Conservation (phyloP, 1,140 invertebrate genomes). For the Akabosia matsudoensis region DNA sequence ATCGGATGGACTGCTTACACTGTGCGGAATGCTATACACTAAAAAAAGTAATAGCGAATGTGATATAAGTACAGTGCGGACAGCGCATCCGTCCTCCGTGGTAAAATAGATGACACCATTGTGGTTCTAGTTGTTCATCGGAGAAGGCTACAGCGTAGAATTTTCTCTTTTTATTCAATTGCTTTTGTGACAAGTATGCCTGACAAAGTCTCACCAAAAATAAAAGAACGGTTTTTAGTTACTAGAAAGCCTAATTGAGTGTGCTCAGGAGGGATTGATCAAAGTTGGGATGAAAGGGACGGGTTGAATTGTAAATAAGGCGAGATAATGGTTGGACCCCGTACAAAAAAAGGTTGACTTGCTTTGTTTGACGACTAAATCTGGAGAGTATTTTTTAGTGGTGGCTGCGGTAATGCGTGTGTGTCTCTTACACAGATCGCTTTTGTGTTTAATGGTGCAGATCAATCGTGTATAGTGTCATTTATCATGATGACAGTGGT, state of each 20-base stretch:
- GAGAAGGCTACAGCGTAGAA: background rate
- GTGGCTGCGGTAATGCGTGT: background rate
- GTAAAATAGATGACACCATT: background rate
- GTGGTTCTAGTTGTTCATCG: no score
- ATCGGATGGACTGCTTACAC: no score
- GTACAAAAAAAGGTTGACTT: no score
- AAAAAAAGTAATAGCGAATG: no score
- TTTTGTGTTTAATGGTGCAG: slow-evolving; percentile 16
- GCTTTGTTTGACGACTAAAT: no score
- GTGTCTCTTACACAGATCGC: background rate
- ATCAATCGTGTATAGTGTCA: slow-evolving; percentile 20
- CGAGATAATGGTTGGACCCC: no score
- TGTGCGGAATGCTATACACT: no score
- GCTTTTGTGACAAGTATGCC: background rate
- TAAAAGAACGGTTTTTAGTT: no score
- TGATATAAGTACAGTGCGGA: no score
- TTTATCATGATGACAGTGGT: slow-evolving; percentile 20
- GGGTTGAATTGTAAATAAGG: no score
- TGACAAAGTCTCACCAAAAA: no score
- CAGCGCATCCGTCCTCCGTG: background rate
- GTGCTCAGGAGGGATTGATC: background rate
- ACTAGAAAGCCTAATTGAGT: background rate
- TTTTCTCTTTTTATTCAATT: background rate
- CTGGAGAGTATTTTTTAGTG: background rate
- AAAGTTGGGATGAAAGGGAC: no score